A percentile compares a stretch with the other conserved stretches of the same genome.
Evolutionary conservation across 2,797 vertebrate species (phyloP).

Genomic region (Sitta carolinensis): DNA sequence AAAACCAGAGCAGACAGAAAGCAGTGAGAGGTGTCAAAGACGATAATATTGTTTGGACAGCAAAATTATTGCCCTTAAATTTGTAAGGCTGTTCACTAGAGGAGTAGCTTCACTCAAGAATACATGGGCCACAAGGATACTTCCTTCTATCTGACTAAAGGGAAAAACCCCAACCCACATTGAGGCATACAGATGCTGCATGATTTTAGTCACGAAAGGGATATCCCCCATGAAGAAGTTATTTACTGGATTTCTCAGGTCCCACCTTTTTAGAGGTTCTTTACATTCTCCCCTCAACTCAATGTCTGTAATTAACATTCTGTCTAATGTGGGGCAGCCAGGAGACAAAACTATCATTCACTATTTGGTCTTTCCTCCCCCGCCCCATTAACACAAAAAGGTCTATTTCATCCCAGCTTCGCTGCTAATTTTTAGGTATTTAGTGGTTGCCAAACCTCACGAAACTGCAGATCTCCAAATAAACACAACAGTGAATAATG

Average conservation of each 20-base stretch:
- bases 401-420: background rate
- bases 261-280: background rate
- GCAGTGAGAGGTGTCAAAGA: background rate
- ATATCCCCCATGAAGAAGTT: background rate
- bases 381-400: rapidly evolving
- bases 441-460: background rate
- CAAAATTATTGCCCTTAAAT: background rate
- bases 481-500: background rate
- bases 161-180: background rate
- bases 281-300: background rate
- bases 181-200: no score
- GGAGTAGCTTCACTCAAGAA: background rate
- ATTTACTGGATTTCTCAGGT: background rate
- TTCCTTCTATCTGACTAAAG: background rate
- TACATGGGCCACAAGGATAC: background rate
- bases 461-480: background rate
- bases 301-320: background rate
- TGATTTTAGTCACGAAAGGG: background rate
- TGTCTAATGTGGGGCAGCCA: background rate
- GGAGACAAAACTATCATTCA: background rate
- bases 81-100: background rate
- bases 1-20: background rate
- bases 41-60: background rate
- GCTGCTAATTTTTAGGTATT: background rate
- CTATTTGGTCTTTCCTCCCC: background rate